phyloP scores from a whole-genome alignment of 2,888 invertebrate species.

The Mallateleia sp. region DNA sequence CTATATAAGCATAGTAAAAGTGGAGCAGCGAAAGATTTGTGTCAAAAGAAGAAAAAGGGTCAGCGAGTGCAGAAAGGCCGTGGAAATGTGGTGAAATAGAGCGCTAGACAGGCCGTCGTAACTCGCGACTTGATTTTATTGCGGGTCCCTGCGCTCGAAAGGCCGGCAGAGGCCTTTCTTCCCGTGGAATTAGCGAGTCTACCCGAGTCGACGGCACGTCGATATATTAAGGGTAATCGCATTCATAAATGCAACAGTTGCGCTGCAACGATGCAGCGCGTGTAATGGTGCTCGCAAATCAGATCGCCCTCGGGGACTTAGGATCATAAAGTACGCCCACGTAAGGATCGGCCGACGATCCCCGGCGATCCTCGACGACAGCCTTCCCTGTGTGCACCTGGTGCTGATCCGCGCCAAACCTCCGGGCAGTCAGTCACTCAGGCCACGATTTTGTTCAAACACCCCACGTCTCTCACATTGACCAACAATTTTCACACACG shows the following conservation, averaged over 20 bases:
- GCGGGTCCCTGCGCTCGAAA: conserved; percentile 45
- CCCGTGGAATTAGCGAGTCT: conserved; percentile 67
- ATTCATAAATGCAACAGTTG: conserved; percentile 82
- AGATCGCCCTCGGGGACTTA: conserved; percentile 76
- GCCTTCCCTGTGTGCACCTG: conserved; percentile 60
- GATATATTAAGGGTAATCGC: conserved; percentile 80
- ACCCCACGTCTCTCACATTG: conserved; percentile 45
- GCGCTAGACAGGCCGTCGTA: conserved; percentile 54
- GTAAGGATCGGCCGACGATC: conserved; percentile 47
- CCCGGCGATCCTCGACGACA: conserved; percentile 66
- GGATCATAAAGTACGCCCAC: conserved; percentile 79
- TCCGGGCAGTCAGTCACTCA: conserved; percentile 63
- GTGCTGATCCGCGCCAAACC: conserved; percentile 44
- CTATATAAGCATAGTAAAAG: conserved; percentile 8
- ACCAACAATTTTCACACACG: conserved; percentile 61
- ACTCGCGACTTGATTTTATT: conserved; percentile 73
- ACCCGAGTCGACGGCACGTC: conserved; percentile 64
- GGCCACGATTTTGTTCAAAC: conserved; percentile 68
- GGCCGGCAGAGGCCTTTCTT: conserved; percentile 36
- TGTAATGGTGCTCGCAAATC: conserved; percentile 80
- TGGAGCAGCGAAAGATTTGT: conserved; percentile 42
- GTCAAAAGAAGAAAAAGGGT: conserved; percentile 34
- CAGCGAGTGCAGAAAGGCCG: conserved; percentile 28
- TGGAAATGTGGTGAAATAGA: conserved; percentile 44
- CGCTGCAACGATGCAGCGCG: conserved; percentile 74